Percentiles rank a stretch among this genome's conserved stretches.
These are phyloP conservation scores for Heteromyza rotundicornis DNA, from an alignment of 2,888 invertebrate species.

Conservation along the genomic window DNA sequence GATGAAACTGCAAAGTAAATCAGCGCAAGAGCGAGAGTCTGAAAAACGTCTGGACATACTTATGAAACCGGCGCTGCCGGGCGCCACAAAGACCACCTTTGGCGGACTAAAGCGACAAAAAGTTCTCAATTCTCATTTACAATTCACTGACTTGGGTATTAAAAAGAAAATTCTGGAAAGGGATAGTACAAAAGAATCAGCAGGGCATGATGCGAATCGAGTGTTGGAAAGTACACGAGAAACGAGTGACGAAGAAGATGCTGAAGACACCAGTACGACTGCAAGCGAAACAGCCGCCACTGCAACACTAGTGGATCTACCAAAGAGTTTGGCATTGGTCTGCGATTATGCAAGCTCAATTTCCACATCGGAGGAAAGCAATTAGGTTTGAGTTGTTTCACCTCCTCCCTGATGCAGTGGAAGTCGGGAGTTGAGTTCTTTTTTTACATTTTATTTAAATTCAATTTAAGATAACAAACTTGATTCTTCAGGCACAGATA, in stretches of 20 bases:
- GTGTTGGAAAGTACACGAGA: background rate
- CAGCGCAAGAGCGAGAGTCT: conserved; percentile 68
- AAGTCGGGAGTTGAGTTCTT: too few species aligned
- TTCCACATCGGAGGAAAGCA: conserved; percentile 33
- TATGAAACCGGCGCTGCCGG: conserved; percentile 66
- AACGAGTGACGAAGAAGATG: background rate
- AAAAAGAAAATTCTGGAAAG: conserved; percentile 37
- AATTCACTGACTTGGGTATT: conserved; percentile 55
- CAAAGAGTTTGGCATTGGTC: conserved; percentile 42
- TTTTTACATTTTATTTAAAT: too few species aligned
- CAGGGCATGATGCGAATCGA: background rate
- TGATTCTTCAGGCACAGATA: too few species aligned
- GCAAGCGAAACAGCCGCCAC: background rate
- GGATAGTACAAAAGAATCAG: background rate
- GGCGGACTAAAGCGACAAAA: conserved; percentile 68
- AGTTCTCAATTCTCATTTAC: conserved; percentile 57
- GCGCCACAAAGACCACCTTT: conserved; percentile 65
- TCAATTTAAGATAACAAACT: too few species aligned
- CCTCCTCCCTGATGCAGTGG: too few species aligned
- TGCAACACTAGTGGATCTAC: conserved; percentile 29
- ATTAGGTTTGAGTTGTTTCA: too few species aligned
- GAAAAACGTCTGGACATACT: conserved; percentile 65
- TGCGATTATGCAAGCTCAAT: conserved; percentile 45
- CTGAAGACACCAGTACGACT: background rate
- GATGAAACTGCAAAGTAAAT: conserved; percentile 71